These are phyloP conservation scores for Pseudorhiza aurosa DNA, from an alignment of 30 jellyfish, hydroid and myxozoan species.

Conservation along the genomic window DNA sequence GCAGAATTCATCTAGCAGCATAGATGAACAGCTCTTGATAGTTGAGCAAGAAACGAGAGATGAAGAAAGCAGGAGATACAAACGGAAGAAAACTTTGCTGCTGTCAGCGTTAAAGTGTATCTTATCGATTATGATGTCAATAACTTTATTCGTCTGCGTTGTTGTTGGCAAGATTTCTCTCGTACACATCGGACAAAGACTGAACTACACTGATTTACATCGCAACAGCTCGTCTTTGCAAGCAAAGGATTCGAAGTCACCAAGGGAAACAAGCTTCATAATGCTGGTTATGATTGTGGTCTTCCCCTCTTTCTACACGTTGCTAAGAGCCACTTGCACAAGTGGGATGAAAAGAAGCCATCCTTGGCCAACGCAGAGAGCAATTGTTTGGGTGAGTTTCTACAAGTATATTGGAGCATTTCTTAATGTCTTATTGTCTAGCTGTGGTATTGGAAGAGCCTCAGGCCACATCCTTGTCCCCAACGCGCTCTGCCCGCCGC, in stretches of 20 bases:
- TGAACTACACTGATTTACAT: constrained; percentile 5
- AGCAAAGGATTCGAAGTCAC: neutral
- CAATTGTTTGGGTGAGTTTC: constrained; percentile 84
- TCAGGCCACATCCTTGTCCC: too few relatives aligned
- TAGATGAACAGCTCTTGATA: constrained; percentile 44
- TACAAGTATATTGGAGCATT: too few relatives aligned
- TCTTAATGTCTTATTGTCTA: too few relatives aligned
- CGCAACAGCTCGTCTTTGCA: neutral
- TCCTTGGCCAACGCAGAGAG: constrained; percentile 93
- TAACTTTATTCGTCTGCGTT: constrained; percentile 68
- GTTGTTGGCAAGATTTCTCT: constrained; percentile 82
- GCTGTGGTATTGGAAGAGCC: too few relatives aligned
- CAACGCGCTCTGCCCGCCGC: too few relatives aligned
- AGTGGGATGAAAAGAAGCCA: constrained; percentile 80
- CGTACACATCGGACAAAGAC: constrained; percentile 70
- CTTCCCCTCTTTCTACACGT: constrained; percentile 65
- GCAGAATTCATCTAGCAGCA: neutral
- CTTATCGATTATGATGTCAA: constrained; percentile 58
- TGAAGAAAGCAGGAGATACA: constrained; percentile 42
- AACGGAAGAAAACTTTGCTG: constrained; percentile 60
- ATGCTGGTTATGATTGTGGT: constrained; percentile 74
- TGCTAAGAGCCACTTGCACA: constrained; percentile 49
- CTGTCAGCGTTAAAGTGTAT: constrained; percentile 71
- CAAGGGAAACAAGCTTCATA: constrained; percentile 69
- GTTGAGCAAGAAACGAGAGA: constrained; percentile 67